Conservation (phyloP, 2,797 vertebrate genomes). For the Potorous gilbertii region DNA sequence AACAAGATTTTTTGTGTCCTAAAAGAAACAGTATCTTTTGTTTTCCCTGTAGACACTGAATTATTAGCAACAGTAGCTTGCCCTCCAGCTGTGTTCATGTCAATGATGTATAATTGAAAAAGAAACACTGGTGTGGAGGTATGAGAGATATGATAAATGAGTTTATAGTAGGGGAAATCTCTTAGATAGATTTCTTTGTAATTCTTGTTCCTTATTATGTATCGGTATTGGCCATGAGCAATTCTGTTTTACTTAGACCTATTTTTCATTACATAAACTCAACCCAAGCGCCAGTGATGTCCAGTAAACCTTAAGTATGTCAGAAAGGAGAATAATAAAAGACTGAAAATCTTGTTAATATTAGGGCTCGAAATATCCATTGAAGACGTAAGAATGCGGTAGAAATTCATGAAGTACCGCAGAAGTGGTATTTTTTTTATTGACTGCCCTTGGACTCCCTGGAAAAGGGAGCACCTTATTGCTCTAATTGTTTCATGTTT, state of each 20-base stretch:
- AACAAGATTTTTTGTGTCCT: conserved; percentile 41
- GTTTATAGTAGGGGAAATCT: conserved; percentile 10
- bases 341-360: background rate
- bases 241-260: conserved; percentile 31
- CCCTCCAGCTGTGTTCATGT: conserved; percentile 37
- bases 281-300: background rate
- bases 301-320: background rate
- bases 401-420: background rate
- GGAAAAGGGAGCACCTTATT: background rate
- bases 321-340: background rate
- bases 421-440: background rate
- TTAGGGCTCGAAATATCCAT: background rate
- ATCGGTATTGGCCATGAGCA: conserved; percentile 6
- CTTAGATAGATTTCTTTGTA: background rate
- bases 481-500: background rate
- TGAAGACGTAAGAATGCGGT: background rate
- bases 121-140: background rate
- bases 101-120: background rate
- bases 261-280: conserved; percentile 43
- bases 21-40: conserved; percentile 66
- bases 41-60: conserved; percentile 13
- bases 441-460: background rate
- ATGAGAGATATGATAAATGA: background rate
- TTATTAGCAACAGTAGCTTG: conserved; percentile 18
- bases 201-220: background rate